Evolutionary conservation across 2,113 vertebrate genomes (phyloP).

Genomic region (Sinosuthora webbiana): DNA sequence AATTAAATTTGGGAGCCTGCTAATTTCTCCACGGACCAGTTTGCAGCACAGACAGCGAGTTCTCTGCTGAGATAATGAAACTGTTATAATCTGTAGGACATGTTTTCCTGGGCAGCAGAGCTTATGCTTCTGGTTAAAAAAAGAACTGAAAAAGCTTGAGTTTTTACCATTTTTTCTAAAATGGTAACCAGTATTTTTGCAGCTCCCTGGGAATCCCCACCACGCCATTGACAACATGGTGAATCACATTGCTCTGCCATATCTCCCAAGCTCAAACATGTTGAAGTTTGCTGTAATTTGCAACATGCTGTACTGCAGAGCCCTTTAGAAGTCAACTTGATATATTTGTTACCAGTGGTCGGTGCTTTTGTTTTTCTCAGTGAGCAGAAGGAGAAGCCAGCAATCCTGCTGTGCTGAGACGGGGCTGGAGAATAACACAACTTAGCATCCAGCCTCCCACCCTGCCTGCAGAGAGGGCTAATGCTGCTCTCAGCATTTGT

Average conservation of each 20-base stretch:
- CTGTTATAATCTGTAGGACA: slow-evolving; percentile 2
- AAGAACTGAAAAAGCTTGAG: not conserved
- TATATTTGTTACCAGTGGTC: not conserved
- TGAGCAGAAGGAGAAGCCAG: not conserved
- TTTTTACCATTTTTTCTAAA: slow-evolving; percentile 12
- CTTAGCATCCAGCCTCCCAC: not conserved
- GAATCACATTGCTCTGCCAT: not conserved
- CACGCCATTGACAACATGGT: accelerated
- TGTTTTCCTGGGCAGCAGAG: not conserved
- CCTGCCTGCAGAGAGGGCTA: not conserved
- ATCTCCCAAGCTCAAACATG: not conserved
- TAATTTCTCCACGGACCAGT: slow-evolving; percentile 49
- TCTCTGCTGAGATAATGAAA: slow-evolving; percentile 48
- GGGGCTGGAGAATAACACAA: accelerated
- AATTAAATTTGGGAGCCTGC: slow-evolving; percentile 60
- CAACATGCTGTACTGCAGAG: not conserved
- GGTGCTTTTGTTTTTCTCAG: slow-evolving; percentile 7
- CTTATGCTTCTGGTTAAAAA: not conserved
- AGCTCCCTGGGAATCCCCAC: not conserved
- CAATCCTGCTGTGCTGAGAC: not conserved
- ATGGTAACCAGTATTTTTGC: not conserved
- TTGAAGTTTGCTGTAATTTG: not conserved
- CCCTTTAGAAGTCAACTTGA: not conserved
- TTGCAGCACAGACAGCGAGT: slow-evolving; percentile 13
- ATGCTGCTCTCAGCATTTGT: not conserved